Conservation (phyloP, 1,140 invertebrate species). For the Acromyrmex charruanus region DNA sequence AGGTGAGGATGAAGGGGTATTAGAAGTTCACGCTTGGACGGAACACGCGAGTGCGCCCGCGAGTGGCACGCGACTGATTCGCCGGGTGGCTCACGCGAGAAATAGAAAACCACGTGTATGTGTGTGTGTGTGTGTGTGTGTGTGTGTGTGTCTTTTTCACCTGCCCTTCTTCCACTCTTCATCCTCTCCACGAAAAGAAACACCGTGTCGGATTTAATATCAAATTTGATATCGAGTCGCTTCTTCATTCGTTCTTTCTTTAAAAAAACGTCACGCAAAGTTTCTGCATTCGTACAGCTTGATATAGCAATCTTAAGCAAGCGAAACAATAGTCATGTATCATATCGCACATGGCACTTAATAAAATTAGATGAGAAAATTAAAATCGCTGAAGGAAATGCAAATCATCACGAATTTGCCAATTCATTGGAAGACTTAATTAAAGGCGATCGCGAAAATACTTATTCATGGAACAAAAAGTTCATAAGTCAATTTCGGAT, state of each 20-base stretch:
- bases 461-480: background rate
- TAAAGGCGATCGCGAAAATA: background rate
- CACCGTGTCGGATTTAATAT: slow-evolving; percentile 6
- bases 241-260: background rate
- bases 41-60: slow-evolving; percentile 81
- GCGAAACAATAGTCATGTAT: background rate
- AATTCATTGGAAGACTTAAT: background rate
- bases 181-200: background rate
- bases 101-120: slow-evolving; percentile 64
- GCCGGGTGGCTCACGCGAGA: slow-evolving; percentile 71
- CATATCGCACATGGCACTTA: background rate
- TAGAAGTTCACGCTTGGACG: slow-evolving; percentile 79
- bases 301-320: background rate
- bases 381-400: background rate
- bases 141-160: slow-evolving; percentile 33
- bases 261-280: background rate
- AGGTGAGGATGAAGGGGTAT: slow-evolving; percentile 81
- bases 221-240: background rate
- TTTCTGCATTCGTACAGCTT: background rate
- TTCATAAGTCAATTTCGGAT: background rate
- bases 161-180: background rate
- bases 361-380: background rate
- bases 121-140: slow-evolving; percentile 37
- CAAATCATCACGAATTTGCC: background rate
- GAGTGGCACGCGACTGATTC: slow-evolving; percentile 80